Conservation (phyloP, 2,113 vertebrate genomes). For the Zosterops hypoxanthus region DNA sequence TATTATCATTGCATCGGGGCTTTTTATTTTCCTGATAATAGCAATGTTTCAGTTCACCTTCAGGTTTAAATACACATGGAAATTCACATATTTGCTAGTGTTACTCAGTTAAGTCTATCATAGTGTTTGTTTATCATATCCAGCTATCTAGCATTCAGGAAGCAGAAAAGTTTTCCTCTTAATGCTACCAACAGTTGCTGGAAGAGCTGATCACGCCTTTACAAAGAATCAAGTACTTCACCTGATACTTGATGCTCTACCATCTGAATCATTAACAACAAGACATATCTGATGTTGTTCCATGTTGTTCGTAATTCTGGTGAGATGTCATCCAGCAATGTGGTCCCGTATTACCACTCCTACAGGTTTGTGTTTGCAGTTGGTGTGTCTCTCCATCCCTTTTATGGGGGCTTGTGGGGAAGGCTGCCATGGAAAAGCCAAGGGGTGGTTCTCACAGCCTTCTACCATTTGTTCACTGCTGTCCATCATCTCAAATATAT, state of each 20-base stretch:
- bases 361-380: neutral
- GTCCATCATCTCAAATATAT: neutral
- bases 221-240: neutral
- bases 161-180: neutral
- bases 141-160: neutral
- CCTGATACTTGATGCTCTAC: neutral
- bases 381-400: neutral
- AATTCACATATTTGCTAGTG: neutral
- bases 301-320: neutral
- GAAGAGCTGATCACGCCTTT: neutral
- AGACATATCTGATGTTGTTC: neutral
- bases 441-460: neutral
- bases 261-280: neutral
- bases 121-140: neutral
- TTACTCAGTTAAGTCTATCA: neutral
- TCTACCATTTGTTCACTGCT: neutral
- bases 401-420: neutral
- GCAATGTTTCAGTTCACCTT: neutral
- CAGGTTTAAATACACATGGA: neutral
- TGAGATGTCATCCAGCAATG: neutral
- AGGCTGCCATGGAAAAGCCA: neutral
- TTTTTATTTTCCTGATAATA: conserved; percentile 1
- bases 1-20: neutral
- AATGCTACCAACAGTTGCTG: neutral
- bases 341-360: neutral